Base-by-base conservation (phyloP, 2,888 invertebrate genomes). In the Dicranocentrus wangi region DNA sequence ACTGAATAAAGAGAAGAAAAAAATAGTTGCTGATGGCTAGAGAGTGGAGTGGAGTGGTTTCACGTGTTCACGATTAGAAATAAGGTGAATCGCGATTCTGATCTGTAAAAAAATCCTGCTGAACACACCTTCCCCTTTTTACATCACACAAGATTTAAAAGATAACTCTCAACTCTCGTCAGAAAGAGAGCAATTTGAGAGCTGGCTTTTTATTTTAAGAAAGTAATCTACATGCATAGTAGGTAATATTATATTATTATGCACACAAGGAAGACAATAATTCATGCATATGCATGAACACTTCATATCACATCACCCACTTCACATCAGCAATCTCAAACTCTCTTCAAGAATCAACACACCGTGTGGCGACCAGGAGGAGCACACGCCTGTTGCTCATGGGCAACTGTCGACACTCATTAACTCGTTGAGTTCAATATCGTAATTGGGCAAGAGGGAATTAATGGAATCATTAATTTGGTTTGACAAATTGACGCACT, bases 391-490 rank as follows among this genome's bases (percentile, higher is more conserved):
- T 70, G 25, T 70, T 58, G 58, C 55, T 39, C 25, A 42, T 47
- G 58, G 61, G 61, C 39, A 47, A 72, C 47, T 61, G 61, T 61
- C 60, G 72, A 10, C 51, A 61, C 72, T 61, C 65, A 65, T 65
- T 43, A 65, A 23, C 47, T 65, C 65, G 21, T 25, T 25, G 43
- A 65, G 65, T 25, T 23, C 21, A 61, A 55, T 53, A 17, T 69
- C 27, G 53, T 69, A 69, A 69, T 60, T 60, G 60, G 58, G 27
- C 25, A 19, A 19, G 32, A 61, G 27, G 61, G 51, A 21, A 15
- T 53, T 73, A 63, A 51, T 73, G 21, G 27, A 73, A 61, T 72
- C 61, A 72, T 73, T 73, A 63, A 51, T 73, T 73, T 61, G 21
- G n/a, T 63, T 63, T 63, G 72, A 63, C 63, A 73, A 61, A 73